Conservation (phyloP, 1,140 invertebrate species). For the Drosophila insularis region DNA sequence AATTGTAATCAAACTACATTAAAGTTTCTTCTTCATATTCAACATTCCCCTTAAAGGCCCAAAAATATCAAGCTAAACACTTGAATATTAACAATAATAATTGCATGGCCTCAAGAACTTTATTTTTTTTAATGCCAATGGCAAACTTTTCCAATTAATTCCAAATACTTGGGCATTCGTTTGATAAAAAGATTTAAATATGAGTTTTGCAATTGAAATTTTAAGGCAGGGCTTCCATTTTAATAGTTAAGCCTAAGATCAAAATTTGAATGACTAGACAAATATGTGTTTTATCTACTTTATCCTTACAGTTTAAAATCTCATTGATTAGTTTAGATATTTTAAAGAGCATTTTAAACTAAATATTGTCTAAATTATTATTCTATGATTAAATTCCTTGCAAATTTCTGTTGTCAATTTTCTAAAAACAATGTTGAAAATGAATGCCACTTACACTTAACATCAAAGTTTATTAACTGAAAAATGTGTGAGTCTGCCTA, state of each 20-base stretch:
- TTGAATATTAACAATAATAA: constrained; percentile 61
- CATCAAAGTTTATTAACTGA: constrained; percentile 11
- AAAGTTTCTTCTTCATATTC: constrained; percentile 29
- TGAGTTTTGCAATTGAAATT: not conserved
- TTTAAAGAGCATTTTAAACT: no score
- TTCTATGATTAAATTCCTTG: no score
- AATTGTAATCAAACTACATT: constrained; percentile 66
- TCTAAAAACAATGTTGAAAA: not conserved
- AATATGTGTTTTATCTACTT: no score
- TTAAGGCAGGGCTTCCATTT: no score
- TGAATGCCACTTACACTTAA: constrained; percentile 8
- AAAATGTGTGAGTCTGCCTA: not conserved
- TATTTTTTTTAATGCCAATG: not conserved
- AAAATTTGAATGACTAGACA: not conserved
- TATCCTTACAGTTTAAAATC: no score
- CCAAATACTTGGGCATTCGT: not conserved
- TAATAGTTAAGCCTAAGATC: no score
- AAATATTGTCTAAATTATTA: no score
- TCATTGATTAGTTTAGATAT: no score
- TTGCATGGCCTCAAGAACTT: constrained; percentile 46
- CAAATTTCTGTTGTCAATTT: not conserved
- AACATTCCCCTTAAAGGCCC: constrained; percentile 20
- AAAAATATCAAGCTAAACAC: constrained; percentile 26
- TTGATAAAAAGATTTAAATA: not conserved
- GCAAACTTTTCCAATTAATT: constrained; percentile 60